Base-by-base conservation (phyloP, 2,888 invertebrate genomes). In the Drosophila kanekoi region DNA sequence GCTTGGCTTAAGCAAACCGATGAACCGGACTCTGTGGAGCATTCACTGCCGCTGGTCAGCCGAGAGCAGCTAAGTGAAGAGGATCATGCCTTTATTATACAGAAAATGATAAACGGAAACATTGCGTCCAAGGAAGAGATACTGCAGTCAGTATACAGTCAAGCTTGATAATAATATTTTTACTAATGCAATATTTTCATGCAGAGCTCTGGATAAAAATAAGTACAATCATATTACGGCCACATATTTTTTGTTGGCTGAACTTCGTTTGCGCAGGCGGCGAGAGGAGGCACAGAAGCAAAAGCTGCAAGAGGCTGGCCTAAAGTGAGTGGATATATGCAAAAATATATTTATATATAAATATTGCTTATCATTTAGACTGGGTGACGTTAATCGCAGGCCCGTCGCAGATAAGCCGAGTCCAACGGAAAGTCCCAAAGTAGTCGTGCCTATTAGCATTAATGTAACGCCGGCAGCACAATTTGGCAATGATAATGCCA, bases 151-250 rank as follows among this genome's bases (percentile, higher is more conserved):
- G 95, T 93, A 49, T 5, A 23, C 6, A 3, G 9, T 14, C 11
- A 1, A 4, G 1, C 3, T 10, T 10, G 3, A 13, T 10, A 51
- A n/a, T 10, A 4, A 23, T 28, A 8, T 2, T 13, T n/a, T 35
- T 11, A 52, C 18, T 59, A 41, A 57, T 14, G 11, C 11, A 2
- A 9, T 23, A 20, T 38, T 45, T 48, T 23, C 18, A 58, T 68
- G 0, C 91, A 97, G 97, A 75, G 96, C 98, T 60, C 93, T 99
- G 89, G 98, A 98, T 91, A 96, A 96, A 91, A 97, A 99, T 93
- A 98, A 98, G 91, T 99, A 99, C 93, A 98, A 98, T 93, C 98
- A 99, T 93, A 96, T 99, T 89, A 99, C 99, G 33, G 99, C 99
- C 48, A 99, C 99, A 18, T 99, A 99, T 93, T 99, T 97, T 93